Base-by-base conservation (phyloP, 1,140 invertebrate species). In the Cherax quadricarinatus region DNA sequence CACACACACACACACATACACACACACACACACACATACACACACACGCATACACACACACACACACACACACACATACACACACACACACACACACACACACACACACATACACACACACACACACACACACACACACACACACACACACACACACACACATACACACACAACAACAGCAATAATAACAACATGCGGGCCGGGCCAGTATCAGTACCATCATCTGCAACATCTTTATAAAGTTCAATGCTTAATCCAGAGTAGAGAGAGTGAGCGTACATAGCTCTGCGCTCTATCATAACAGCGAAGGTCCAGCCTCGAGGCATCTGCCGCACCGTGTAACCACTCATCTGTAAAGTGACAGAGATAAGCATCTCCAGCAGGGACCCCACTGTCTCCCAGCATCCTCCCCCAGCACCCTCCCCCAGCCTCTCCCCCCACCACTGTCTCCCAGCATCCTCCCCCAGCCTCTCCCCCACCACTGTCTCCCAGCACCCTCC, bases 221-320 rank as follows among this genome's bases (percentile, higher is more conserved):
- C 14, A 80, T 80, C 79, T 48, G 12, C 79, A 70, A 79, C 41
- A 79, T 14, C 86, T 80, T 62, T 80, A 88, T 88, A 79, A 80
- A 80, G 7, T 16, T 60, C 57, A 60, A 60, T 60, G 9, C 57
- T 60, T 60, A 60, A 60, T 60, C n/a, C 9, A 12, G n/a, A 41
- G 30, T 41, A 41, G 88, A 70, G 80, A 73, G 60, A 75, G 88
- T 48, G 9, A 21, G 30, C 53, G 49, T 60, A 60, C 79, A 82
- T 82, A 87, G 70, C 86, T 78, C 21, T 49, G 70, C 75, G 86
- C 78, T 88, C 87, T 88, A 88, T 88, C 87, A 88, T 88, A 88
- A 88, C 87, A 88, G 78, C 53, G 87, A 24, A 60, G 57, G 79
- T 57, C 21, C 41, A 53, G 87, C 78, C n/a, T 66, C 78, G 41